Percentiles rank a stretch among this genome's conserved stretches.
Conservation (phyloP, 1,140 invertebrate genomes). For the Hormaphis cornu region DNA sequence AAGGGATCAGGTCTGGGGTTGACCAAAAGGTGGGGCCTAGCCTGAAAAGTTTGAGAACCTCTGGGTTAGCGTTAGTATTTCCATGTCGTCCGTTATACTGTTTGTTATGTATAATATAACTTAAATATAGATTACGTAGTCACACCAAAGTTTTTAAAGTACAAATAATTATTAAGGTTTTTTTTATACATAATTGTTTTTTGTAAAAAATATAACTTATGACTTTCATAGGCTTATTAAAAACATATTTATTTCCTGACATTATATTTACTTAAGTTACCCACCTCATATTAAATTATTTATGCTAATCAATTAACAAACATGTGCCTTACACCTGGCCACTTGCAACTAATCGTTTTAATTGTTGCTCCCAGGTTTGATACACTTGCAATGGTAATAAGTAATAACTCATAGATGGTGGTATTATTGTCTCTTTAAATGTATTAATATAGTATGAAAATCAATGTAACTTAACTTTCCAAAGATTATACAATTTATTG, state of each 20-base stretch:
- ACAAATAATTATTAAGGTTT: slow-evolving; percentile 6
- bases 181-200: neutral
- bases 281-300: neutral
- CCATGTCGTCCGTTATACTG: slow-evolving; percentile 8
- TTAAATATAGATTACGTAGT: too few species aligned
- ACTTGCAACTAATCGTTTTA: neutral
- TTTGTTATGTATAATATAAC: neutral
- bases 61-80: neutral
- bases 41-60: too few species aligned
- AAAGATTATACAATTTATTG: slow-evolving; percentile 16
- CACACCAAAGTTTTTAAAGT: slow-evolving; percentile 8
- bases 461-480: neutral
- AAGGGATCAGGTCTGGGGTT: too few species aligned
- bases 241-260: neutral
- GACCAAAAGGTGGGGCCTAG: too few species aligned
- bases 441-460: neutral
- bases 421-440: slow-evolving; percentile 24
- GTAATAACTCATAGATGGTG: neutral
- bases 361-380: neutral
- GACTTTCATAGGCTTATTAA: neutral
- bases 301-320: neutral
- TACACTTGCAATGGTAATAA: neutral
- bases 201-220: neutral
- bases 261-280: slow-evolving; percentile 20
- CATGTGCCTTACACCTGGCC: slow-evolving; percentile 17